A percentile compares a stretch with the other conserved stretches of the same genome.
phyloP scores from a whole-genome alignment of 2,888 invertebrate species.

The Stenichneumon culpator region DNA sequence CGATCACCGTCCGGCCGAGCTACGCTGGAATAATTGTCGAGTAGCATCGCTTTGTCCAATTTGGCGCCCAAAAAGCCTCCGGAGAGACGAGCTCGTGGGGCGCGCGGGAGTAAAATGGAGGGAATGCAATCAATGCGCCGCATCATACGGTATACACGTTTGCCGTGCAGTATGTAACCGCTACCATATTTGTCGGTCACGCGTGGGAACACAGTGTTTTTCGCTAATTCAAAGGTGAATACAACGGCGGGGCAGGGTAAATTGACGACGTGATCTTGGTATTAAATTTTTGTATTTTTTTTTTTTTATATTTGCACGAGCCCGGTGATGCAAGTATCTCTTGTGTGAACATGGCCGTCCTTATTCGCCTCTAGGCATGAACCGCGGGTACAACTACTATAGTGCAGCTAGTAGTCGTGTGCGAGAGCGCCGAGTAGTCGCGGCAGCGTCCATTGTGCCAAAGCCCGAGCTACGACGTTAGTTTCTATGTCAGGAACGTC shows the following conservation, averaged over 20 bases:
- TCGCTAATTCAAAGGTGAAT: conserved; percentile 20
- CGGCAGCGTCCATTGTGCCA: conserved; percentile 57
- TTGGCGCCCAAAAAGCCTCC: conserved; percentile 27
- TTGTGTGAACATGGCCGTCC: conserved; percentile 8
- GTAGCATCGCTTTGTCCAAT: background rate
- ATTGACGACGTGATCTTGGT: conserved; percentile 26
- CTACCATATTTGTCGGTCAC: conserved; percentile 32
- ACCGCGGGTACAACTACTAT: conserved; percentile 6
- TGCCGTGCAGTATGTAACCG: conserved; percentile 31
- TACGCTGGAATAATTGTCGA: background rate
- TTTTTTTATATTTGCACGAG: background rate
- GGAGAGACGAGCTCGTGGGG: conserved; percentile 19
- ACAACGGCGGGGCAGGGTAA: background rate
- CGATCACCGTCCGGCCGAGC: background rate
- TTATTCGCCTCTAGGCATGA: conserved; percentile 15
- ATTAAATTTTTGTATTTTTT: background rate
- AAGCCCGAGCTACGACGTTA: conserved; percentile 54
- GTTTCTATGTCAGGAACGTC: conserved; percentile 60
- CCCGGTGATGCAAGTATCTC: conserved; percentile 11
- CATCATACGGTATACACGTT: conserved; percentile 28
- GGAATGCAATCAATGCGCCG: conserved; percentile 53
- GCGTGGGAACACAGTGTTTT: conserved; percentile 39
- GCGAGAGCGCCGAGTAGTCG: conserved; percentile 35
- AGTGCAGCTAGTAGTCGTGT: conserved; percentile 10
- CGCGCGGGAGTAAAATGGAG: conserved; percentile 55